A percentile compares a stretch with the other conserved stretches of the same genome.
Evolutionary conservation across 2,113 vertebrate species (phyloP).

Genomic region (Cyanistes caeruleus): DNA sequence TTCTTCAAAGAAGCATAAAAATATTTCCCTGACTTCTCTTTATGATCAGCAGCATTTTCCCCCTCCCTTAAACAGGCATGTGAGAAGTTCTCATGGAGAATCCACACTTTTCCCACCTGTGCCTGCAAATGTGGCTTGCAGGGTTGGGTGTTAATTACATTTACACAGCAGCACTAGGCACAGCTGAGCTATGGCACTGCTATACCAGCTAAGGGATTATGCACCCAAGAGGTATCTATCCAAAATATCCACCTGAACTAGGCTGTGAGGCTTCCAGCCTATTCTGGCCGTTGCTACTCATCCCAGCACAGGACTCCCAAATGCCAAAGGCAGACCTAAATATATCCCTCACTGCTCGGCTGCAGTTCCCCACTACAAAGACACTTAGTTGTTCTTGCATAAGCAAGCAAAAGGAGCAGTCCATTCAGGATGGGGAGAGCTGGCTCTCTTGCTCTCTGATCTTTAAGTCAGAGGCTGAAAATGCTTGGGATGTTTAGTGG

Average conservation of each 20-base stretch:
- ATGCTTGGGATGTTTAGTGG: background rate
- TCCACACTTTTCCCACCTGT: background rate
- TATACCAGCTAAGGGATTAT: background rate
- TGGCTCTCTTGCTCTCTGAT: background rate
- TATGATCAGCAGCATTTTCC: background rate
- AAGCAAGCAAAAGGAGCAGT: background rate
- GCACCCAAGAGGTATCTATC: background rate
- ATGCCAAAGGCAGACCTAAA: constrained; percentile 29
- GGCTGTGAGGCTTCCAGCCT: background rate
- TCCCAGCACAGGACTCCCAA: background rate
- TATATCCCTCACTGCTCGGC: background rate
- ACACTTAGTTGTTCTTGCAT: background rate
- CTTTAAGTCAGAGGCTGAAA: background rate
- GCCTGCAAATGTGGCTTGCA: background rate
- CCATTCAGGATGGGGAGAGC: background rate
- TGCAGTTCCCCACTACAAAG: background rate
- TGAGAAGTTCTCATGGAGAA: background rate
- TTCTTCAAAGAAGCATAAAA: background rate
- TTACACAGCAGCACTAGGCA: background rate
- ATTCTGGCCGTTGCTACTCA: background rate
- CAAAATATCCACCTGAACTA: background rate
- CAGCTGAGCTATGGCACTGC: background rate
- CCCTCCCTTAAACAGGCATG: background rate
- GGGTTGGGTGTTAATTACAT: background rate
- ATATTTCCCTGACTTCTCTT: background rate